These are phyloP conservation scores for Dermolepida albohirtum DNA, from an alignment of 2,888 invertebrate genomes.

Conservation along the genomic window DNA sequence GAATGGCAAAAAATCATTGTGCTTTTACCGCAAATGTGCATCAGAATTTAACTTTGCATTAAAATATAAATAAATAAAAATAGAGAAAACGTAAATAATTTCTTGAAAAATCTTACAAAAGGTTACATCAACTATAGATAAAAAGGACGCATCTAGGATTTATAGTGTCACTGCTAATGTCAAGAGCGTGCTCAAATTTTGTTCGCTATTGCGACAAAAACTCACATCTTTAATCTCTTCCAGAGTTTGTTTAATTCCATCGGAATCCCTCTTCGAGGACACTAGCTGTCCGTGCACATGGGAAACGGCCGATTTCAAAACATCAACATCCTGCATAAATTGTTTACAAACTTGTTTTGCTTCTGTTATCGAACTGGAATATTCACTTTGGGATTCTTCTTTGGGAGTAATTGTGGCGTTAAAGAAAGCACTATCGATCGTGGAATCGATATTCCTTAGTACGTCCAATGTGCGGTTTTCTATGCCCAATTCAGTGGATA, in stretches of 20 bases:
- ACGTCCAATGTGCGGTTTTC: constrained; percentile 81
- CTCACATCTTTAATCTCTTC: constrained; percentile 49
- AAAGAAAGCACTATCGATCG: constrained; percentile 36
- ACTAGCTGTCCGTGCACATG: constrained; percentile 48
- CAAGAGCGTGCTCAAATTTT: too few relatives aligned
- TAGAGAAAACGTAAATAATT: too few relatives aligned
- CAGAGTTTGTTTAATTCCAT: constrained; percentile 44
- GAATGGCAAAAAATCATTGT: neutral
- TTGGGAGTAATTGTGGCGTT: constrained; percentile 46
- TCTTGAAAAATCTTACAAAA: too few relatives aligned
- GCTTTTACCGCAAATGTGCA: too few relatives aligned
- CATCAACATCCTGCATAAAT: constrained; percentile 48
- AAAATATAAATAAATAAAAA: too few relatives aligned
- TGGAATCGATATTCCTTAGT: constrained; percentile 62
- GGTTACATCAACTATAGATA: too few relatives aligned
- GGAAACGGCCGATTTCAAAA: constrained; percentile 46
- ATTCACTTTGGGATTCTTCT: constrained; percentile 68
- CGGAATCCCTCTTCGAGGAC: constrained; percentile 42
- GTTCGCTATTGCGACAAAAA: neutral
- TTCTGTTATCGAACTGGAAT: constrained; percentile 69
- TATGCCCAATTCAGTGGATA: constrained; percentile 82
- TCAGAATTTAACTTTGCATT: too few relatives aligned
- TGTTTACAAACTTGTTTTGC: constrained; percentile 50
- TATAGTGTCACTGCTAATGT: too few relatives aligned
- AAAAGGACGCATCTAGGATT: too few relatives aligned